Percentiles rank a stretch among this genome's conserved stretches.
phyloP scores from a whole-genome alignment of 23 tunicate species.

The Ciona savignyi region DNA sequence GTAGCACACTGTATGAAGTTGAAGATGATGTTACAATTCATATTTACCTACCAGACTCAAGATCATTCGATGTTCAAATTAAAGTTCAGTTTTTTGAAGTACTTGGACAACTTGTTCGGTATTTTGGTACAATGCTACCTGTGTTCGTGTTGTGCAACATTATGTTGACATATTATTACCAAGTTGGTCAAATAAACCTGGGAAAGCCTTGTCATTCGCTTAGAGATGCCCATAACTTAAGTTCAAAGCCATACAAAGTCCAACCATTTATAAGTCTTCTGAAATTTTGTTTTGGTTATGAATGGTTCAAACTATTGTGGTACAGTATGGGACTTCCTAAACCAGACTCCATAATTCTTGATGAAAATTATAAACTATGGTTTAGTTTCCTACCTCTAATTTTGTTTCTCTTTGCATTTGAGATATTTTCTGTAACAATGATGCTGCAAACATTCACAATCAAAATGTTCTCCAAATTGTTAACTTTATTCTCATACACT shows the following conservation, averaged over 20 bases:
- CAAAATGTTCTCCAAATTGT: background rate
- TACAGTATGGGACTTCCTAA: slow-evolving; percentile 24
- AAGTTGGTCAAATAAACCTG: slow-evolving; percentile 17
- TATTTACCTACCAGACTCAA: slow-evolving; percentile 12
- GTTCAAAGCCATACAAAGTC: slow-evolving; percentile 59
- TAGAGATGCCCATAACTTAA: slow-evolving; percentile 11
- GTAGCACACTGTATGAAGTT: slow-evolving; percentile 1
- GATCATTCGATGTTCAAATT: background rate
- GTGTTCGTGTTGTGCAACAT: slow-evolving; percentile 38
- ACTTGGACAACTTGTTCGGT: slow-evolving; percentile 34
- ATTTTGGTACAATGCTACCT: slow-evolving; percentile 23
- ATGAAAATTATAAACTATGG: slow-evolving; percentile 31
- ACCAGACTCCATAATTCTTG: slow-evolving; percentile 37
- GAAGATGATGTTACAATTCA: slow-evolving; percentile 19
- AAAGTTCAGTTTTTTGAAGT: slow-evolving; percentile 36
- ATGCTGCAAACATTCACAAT: slow-evolving; percentile 4
- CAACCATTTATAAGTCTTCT: slow-evolving; percentile 58
- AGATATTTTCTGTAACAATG: slow-evolving; percentile 24
- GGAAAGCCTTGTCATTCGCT: slow-evolving; percentile 19
- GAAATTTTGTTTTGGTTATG: slow-evolving; percentile 16
- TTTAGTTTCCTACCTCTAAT: slow-evolving; percentile 50
- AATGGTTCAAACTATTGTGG: slow-evolving; percentile 30
- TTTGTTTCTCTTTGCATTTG: slow-evolving; percentile 46
- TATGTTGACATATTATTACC: slow-evolving; percentile 44
- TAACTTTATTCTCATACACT: background rate